These are phyloP conservation scores for Petrolisthes cinctipes DNA, from an alignment of 2,888 invertebrate genomes.

Conservation along the genomic window DNA sequence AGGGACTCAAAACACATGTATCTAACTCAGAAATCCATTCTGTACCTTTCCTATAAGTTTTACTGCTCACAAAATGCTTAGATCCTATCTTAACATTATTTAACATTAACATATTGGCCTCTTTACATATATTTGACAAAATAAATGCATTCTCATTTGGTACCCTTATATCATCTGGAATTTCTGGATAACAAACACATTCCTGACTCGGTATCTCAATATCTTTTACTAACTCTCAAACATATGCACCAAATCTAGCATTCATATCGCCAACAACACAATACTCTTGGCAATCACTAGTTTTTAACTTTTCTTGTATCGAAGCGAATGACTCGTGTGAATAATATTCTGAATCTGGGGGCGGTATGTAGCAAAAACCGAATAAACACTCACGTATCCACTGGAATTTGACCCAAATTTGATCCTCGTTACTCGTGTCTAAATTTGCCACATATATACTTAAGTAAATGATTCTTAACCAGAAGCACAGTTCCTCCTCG, in stretches of 20 bases:
- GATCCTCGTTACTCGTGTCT: conserved; percentile 11
- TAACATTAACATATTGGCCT: not conserved
- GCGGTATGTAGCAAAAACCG: conserved; percentile 22
- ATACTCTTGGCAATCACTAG: no score
- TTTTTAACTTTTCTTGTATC: not conserved
- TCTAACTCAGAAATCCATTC: conserved; percentile 8
- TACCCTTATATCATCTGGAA: no score
- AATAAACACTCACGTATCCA: conserved; percentile 5
- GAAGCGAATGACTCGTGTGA: not conserved
- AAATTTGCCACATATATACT: not conserved
- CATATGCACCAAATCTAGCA: no score
- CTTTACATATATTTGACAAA: no score
- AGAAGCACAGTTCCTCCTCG: conserved; percentile 2
- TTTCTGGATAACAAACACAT: no score
- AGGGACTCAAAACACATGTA: conserved; percentile 16
- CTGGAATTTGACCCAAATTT: conserved; percentile 4
- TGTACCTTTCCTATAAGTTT: not conserved
- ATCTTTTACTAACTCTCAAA: no score
- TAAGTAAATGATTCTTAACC: not conserved
- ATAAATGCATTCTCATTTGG: no score
- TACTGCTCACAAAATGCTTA: not conserved
- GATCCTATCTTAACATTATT: conserved; percentile 1
- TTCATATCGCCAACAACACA: no score
- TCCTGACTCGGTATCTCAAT: no score
- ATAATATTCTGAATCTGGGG: conserved; percentile 4